Base-by-base conservation (phyloP, 2,888 invertebrate genomes). In the Oligia fasciuncula region DNA sequence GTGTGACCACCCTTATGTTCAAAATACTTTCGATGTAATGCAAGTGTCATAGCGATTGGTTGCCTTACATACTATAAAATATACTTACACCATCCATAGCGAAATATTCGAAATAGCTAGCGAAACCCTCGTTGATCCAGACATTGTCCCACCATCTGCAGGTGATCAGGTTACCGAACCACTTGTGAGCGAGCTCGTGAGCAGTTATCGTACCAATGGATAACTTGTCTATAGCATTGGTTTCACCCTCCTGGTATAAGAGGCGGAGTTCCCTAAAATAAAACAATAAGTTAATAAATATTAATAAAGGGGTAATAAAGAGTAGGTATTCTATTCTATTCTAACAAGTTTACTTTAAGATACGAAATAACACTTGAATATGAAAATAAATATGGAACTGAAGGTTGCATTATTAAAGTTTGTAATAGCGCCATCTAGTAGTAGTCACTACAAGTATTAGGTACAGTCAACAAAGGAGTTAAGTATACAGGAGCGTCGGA, bases 41-140 rank as follows among this genome's bases (percentile, higher is more conserved):
- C 17, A 70, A 70, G 1, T 17, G 14, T 76, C 3, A 62, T 23
- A 14, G 14, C 9, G 9, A n/a, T 49, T n/a, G 23, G 23, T 46
- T 62, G 14, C n/a, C 35, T 9, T 5, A 9, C 13, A 54, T 3
- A 65, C 43, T 19, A 35, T 17, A 69, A 40, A n/a, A 17, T n/a
- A 49, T 19, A 83, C 95, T 93, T 89, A 96, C 96, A 54, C 91
- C 96, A 86, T 96, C 91, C 95, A 95, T 96, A 29, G 97, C 97
- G 75, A 97, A 97, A 90, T 98, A 98, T 90, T 98, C 97, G 86
- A 98, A 98, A 92, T 97, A 97, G 78, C 97, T 97, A 5, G 98
- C 98, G 83, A 98, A 98, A 1, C 97, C 98, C 92, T 98, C 98
- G 91, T 98, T 98, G 23, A 98, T 95, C 98, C 98, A 98, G 0